Evolutionary conservation across 1,140 invertebrate species (phyloP), one percentile per base, ranked within the genome.

Genomic region (Panagrolaimus sp.): DNA sequence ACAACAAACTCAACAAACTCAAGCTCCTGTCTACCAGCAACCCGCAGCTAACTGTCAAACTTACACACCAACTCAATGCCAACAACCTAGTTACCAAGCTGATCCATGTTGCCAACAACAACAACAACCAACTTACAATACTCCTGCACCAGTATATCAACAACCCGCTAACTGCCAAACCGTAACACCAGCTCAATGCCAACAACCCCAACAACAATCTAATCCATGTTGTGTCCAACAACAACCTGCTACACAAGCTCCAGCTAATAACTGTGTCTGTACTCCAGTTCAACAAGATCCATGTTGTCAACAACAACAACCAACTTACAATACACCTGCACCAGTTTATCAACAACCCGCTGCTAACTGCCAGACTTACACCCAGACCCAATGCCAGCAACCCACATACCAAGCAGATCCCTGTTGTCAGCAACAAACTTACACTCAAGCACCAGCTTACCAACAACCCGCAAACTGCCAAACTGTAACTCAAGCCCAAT

Each of bases 151-250:
- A 27, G 51, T 16, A 25, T n/a, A 25, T 25, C 13, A 57, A 57
- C n/a, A 48, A 48, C 47, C n/a, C n/a, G n/a, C n/a, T n/a, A 57
- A 57, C n/a, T 57, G 51, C 51, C 51, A 57, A 27, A 57, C n/a
- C 51, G n/a, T 57, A 11, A 57, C n/a, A 11, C 51, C n/a, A 27
- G 51, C 51, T n/a, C 20, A 20, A 4, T 57, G 51, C n/a, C n/a
- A n/a, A 27, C 13, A 5, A n/a, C 20, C 51, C 8, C 31, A 38
- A 38, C 51, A 57, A 27, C 51, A 57, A 23, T 23, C 9, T 0
- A 57, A 57, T 16, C 51, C 51, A 9, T 57, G 51, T 27, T 57
- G 51, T 27, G 20, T 25, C 9, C 51, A 57, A 57, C 51, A 57
- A 13, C 51, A 57, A 20, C 20, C 27, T 16, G 20, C 20, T 27